Base-by-base conservation (phyloP, 2,797 vertebrate genomes). In the Neolamprologus multifasciatus region DNA sequence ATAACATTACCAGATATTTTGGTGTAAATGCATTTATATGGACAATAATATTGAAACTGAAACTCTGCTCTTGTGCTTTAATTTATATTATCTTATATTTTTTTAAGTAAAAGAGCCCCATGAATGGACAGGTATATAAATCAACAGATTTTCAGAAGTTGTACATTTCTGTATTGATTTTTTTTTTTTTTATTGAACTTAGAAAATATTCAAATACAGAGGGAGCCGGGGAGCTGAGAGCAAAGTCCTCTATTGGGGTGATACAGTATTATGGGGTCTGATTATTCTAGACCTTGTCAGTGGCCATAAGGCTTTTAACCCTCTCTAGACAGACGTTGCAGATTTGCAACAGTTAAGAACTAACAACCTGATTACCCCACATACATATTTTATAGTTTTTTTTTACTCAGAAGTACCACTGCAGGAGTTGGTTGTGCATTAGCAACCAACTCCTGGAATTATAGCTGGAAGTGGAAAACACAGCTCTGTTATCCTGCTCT, bases 151-250 rank as follows among this genome's bases (percentile, higher is more conserved):
- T 59, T 59, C 9, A 59, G 26, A 59, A 59, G 57, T 33, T 59
- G 0, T 33, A 59, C 0, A 59, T 33, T 17, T 59, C 29, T 59
- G 57, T 7, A 33, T 33, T 59, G 1, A 3, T 1, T 10, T 17
- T 17, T 21, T 7, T 23, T 9, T 9, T 9, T 17, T 0, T 51
- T 6, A 29, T 29, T 57, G 14, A 57, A 16, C 26, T 29, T 57
- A 2, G 23, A 57, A 29, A 57, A 29, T 57, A 16, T 16, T 55
- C 7, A 16, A 55, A 55, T 13, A 3, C 12, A 16, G 13, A 57
- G 13, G 26, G 54, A 14, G 23, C 1, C 8, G 0, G 13, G 23
- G 1, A 57, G 23, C 23, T 26, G 23, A 29, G 54, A 57, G 23
- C 23, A 13, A 57, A 55, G 54, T 55, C 3, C 23, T 57, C 8